Evolutionary conservation across 2,113 vertebrate species (phyloP).

Genomic region (Dipodomys stephensi): DNA sequence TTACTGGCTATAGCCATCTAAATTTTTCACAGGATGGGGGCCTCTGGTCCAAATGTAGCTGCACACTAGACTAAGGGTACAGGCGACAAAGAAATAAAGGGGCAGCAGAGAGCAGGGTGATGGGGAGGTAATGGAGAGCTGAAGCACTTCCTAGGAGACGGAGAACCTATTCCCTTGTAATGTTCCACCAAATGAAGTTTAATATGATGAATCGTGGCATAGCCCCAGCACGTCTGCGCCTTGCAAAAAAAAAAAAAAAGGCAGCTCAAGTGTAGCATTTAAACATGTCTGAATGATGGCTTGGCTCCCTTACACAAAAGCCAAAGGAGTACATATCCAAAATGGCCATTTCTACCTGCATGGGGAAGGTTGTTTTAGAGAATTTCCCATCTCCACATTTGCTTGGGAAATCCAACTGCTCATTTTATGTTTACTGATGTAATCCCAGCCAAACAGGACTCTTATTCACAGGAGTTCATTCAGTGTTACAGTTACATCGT

Average conservation of each 20-base stretch:
- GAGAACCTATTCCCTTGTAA: slow-evolving; percentile 85
- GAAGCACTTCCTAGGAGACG: slow-evolving; percentile 86
- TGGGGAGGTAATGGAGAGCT: slow-evolving; percentile 84
- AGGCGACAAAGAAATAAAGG: slow-evolving; percentile 86
- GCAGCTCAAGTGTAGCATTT: slow-evolving; percentile 81
- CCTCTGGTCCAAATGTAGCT: slow-evolving; percentile 85
- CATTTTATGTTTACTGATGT: background rate
- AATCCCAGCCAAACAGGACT: background rate
- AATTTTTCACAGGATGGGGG: slow-evolving; percentile 89
- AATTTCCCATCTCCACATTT: background rate
- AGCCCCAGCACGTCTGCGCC: slow-evolving; percentile 76
- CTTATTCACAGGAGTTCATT: background rate
- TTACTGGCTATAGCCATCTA: slow-evolving; percentile 88
- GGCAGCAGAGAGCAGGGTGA: slow-evolving; percentile 75
- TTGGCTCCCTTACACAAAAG: slow-evolving; percentile 57
- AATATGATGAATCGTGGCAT: slow-evolving; percentile 87
- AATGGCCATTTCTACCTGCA: background rate
- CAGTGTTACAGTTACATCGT: background rate
- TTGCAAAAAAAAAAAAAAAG: slow-evolving; percentile 74
- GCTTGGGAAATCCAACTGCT: background rate
- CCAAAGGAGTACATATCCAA: slow-evolving; percentile 22
- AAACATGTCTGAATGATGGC: slow-evolving; percentile 71
- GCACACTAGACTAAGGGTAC: slow-evolving; percentile 73
- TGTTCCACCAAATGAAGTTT: slow-evolving; percentile 87
- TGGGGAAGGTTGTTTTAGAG: background rate